Base-by-base conservation (phyloP, 2,797 vertebrate species). In the Typhlichthys subterraneus region DNA sequence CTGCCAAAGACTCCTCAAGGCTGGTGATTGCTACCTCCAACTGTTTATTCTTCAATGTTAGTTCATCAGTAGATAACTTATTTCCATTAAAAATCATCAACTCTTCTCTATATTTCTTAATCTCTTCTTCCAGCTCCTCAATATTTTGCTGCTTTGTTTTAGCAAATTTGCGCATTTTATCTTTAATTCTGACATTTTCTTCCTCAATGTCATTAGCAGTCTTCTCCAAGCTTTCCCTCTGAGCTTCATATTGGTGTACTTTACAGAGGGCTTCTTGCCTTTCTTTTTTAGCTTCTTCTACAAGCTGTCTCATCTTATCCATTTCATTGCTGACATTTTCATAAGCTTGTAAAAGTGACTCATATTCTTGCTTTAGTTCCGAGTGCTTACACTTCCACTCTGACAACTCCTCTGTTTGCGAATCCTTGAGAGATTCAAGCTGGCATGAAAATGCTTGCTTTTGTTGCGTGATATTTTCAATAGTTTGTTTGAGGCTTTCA, bases 391-490 rank as follows among this genome's bases (percentile, higher is more conserved):
- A 91, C 75, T 94, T 96, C 94, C 94, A 96, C 48, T 89, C 93
- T 57, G 94, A 94, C 51, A 95, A 87, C 87, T 96, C 95, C 66
- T 93, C 93, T 2, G 93, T 93, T 75, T 96, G 93, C 14, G 94
- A 95, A 87, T 95, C 94, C 81, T 95, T 95, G 1, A 96, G 91
- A 6, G 94, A 94, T 63, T 95, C 94, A 0, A 97, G 89, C 70
- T 96, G 95, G 76, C 93, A 94, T 38, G 94, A 95, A 78, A 96
- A 96, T 0, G 93, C 95, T 78, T 92, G 91, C 72, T 96, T 97
- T 79, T 97, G 94, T 72, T 95, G 94, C 3, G 93, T 95, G 87
- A 96, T 95, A 61, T 79, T 94, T 72, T 96, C 94, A 62, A 97
- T 95, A 45, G 94, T 96, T 42, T 89, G 92, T 59, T 97, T 95